Evolutionary conservation across 2,113 vertebrate genomes (phyloP), one percentile per base, ranked within the genome.

Genomic region (cattle (Bos taurus)): DNA sequence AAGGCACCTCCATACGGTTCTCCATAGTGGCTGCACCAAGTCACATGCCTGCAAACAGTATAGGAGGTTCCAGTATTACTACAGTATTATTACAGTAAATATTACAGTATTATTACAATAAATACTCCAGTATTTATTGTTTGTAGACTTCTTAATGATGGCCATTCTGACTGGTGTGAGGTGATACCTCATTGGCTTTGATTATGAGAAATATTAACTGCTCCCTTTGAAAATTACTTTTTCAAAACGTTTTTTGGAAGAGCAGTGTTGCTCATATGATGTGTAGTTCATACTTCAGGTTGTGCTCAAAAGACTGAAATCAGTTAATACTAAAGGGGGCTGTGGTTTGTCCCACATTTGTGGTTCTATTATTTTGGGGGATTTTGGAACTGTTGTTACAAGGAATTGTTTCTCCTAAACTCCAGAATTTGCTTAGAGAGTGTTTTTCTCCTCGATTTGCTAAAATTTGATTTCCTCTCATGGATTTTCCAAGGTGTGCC

Each of bases 391-490:
- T 57, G 78, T 40, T 59, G 33, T 86, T 59, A 82, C 7, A 48
- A 90, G 89, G 86, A 83, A 57, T 87, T 48, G 25, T 67, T 92
- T 92, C 60, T 94, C 54, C 13, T 40, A 19, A 74, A 19, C 26
- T 78, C 48, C 40, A 59, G 50, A 80, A 67, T 78, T 94, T 97
- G 71, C 90, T 83, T 46, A 67, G 15, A n/a, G 74, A 78, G 23
- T 93, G 21, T n/a, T 57, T 94, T 92, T 56, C 81, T 91, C 88
- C 77, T 82, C 96, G 89, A 59, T 83, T 92, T 94, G 60, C 89
- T 59, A 5, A 81, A 52, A 33, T 57, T 36, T 83, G 11, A 59
- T 93, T 60, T 90, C 56, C 14, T 60, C 16, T 64, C 30, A 2
- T 36, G 74, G 64, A 30, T 46, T 57, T 87, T 85, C 30, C 14